These are phyloP conservation scores for Saccostrea echinata DNA, from an alignment of 1,140 invertebrate genomes.

Conservation along the genomic window DNA sequence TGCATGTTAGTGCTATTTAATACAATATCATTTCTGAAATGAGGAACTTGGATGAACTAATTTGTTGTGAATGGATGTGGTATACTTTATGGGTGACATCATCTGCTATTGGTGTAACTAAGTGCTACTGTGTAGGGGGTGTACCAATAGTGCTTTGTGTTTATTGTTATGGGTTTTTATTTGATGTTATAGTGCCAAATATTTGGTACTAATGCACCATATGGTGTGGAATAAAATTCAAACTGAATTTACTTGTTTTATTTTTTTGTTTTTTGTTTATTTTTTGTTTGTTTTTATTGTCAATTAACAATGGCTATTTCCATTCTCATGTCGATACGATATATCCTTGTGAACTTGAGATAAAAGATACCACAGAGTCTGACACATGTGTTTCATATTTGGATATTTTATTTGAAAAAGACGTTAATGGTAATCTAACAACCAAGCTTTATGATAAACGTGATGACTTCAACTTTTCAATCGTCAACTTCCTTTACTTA, in stretches of 20 bases:
- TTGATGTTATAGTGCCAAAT: constrained; percentile 27
- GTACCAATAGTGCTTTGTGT: neutral
- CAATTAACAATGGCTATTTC: no score
- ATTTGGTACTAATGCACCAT: neutral
- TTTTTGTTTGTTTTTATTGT: no score
- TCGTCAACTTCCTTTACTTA: no score
- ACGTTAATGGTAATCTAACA: no score
- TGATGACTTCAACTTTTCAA: no score
- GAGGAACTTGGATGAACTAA: neutral
- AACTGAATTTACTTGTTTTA: neutral
- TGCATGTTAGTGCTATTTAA: neutral
- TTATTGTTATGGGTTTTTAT: constrained; percentile 35
- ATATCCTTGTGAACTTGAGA: no score
- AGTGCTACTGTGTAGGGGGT: neutral
- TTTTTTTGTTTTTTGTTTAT: neutral
- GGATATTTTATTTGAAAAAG: no score
- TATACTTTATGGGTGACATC: neutral
- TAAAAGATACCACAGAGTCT: no score
- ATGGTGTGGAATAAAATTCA: constrained; percentile 32
- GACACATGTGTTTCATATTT: no score
- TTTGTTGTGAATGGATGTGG: constrained; percentile 1
- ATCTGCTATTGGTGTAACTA: neutral
- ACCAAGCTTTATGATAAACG: no score
- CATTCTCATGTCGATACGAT: no score
- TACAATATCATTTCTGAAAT: neutral